A percentile compares a stretch with the other conserved stretches of the same genome.
Evolutionary conservation across 2,113 vertebrate genomes (phyloP).

Genomic region (Chloebia gouldiae): DNA sequence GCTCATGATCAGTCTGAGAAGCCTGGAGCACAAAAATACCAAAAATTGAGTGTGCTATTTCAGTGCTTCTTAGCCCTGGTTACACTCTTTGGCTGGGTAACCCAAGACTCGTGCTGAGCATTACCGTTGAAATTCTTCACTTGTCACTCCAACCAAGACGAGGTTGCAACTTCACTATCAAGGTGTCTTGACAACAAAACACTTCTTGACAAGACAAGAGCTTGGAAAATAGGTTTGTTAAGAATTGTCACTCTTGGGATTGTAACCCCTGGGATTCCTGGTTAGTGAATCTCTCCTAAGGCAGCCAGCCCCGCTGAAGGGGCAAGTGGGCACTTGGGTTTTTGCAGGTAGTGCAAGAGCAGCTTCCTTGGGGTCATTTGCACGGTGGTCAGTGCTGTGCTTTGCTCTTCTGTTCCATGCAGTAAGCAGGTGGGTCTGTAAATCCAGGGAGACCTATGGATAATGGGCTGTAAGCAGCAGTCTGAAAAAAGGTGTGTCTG

Average conservation of each 20-base stretch:
- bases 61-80: neutral
- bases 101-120: no score
- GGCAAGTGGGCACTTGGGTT: neutral
- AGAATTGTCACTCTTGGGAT: neutral
- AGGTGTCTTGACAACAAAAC: neutral
- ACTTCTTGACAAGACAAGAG: neutral
- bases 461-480: neutral
- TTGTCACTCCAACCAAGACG: neutral
- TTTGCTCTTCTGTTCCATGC: rapidly evolving
- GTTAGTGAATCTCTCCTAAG: neutral
- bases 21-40: neutral
- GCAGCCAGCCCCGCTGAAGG: neutral
- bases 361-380: no score
- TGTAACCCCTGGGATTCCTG: neutral
- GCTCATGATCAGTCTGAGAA: neutral
- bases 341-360: neutral
- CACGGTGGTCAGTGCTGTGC: rapidly evolving
- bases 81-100: neutral
- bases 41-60: neutral
- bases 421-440: neutral
- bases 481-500: neutral
- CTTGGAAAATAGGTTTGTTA: neutral
- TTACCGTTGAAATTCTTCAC: no score
- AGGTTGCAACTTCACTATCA: rapidly evolving
- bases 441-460: neutral